phyloP scores from a whole-genome alignment of 2,113 vertebrate species.

The Neodon shergylaensis region DNA sequence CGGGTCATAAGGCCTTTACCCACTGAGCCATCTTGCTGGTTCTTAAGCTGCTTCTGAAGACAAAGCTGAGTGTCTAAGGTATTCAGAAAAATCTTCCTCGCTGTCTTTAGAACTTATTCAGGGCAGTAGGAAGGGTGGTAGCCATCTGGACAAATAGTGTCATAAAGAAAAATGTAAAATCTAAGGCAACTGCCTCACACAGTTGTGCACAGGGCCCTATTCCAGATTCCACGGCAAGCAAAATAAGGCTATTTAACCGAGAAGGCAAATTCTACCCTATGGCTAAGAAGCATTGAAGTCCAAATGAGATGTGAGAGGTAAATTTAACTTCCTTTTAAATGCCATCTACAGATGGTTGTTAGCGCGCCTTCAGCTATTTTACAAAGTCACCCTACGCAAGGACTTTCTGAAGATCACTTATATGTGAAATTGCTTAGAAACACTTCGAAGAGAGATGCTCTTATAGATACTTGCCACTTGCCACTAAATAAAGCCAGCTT shows the following conservation, averaged over 20 bases:
- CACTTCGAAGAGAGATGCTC: neutral
- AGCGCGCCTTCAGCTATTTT: constrained; percentile 38
- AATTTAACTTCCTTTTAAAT: constrained; percentile 62
- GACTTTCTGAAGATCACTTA: constrained; percentile 26
- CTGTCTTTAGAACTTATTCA: constrained; percentile 24
- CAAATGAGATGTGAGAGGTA: constrained; percentile 48
- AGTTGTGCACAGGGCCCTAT: constrained; percentile 8
- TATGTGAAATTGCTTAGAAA: constrained; percentile 41
- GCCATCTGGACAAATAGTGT: constrained; percentile 31
- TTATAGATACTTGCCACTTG: constrained; percentile 21
- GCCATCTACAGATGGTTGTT: constrained; percentile 32
- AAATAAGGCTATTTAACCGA: constrained; percentile 64
- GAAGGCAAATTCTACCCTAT: constrained; percentile 56
- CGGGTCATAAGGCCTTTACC: no score
- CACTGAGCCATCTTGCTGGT: neutral
- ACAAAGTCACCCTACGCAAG: neutral
- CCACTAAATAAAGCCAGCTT: neutral
- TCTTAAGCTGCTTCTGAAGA: constrained; percentile 41
- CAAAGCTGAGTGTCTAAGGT: constrained; percentile 50
- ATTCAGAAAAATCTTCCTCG: neutral
- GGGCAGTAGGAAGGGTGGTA: neutral
- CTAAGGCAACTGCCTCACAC: neutral
- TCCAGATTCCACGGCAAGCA: constrained; percentile 60
- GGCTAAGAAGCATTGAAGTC: constrained; percentile 65
- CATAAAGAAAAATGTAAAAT: constrained; percentile 59